A percentile compares a stretch with the other conserved stretches of the same genome.
phyloP scores from a whole-genome alignment of 2,113 vertebrate species.

The Callorhinus ursinus region DNA sequence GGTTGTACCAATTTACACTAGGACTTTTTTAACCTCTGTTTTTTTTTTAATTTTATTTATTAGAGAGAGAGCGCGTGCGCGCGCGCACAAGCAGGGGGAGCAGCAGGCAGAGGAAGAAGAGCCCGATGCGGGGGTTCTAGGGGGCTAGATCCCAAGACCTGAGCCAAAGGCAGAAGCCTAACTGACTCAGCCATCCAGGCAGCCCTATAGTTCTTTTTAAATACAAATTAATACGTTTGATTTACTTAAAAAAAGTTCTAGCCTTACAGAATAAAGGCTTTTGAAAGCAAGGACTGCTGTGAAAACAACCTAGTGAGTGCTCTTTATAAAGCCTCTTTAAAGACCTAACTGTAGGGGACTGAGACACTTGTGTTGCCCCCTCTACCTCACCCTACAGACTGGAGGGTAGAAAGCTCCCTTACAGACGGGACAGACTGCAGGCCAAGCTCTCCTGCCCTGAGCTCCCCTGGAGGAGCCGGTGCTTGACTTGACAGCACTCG shows the following conservation, averaged over 20 bases:
- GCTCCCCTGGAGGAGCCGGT: neutral
- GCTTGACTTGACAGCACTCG: neutral
- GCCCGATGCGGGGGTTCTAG: too few relatives aligned
- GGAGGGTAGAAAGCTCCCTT: neutral
- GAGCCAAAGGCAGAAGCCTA: neutral
- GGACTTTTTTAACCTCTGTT: neutral
- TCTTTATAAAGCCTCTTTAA: neutral
- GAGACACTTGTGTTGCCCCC: neutral
- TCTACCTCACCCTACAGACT: neutral
- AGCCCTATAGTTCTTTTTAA: neutral
- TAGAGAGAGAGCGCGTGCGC: neutral
- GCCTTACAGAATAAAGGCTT: neutral
- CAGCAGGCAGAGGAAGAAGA: neutral
- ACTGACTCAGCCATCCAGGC: too few relatives aligned
- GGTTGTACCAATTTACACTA: neutral
- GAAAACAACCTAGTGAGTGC: neutral
- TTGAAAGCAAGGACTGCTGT: neutral
- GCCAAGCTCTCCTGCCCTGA: rapidly evolving
- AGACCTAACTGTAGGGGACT: neutral
- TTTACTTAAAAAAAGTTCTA: neutral
- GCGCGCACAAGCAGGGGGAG: too few relatives aligned
- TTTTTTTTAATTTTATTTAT: neutral
- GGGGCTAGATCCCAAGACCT: neutral
- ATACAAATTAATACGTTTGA: neutral
- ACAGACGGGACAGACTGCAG: too few relatives aligned